Conservation (phyloP, 2,113 vertebrate species). For the Rousettus leschenaultii region DNA sequence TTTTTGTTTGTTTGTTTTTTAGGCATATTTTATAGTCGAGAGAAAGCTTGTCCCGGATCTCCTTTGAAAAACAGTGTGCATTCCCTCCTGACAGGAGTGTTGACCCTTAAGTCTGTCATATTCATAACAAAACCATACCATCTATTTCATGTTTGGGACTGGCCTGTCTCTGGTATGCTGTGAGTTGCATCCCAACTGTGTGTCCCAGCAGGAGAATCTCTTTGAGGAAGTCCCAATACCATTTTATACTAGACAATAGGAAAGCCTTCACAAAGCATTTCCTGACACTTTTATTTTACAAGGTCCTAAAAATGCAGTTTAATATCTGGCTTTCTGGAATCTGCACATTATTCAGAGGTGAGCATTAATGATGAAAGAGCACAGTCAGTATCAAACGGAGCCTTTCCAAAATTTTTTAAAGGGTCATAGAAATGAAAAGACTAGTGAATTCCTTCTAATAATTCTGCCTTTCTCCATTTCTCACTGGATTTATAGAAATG, state of each 20-base stretch:
- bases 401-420: slow-evolving; percentile 26
- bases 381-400: slow-evolving; percentile 40
- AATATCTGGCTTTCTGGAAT: slow-evolving; percentile 40
- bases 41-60: background rate
- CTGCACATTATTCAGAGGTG: slow-evolving; percentile 11
- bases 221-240: slow-evolving; percentile 60
- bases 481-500: slow-evolving; percentile 9
- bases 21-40: background rate
- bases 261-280: slow-evolving; percentile 47
- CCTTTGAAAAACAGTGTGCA: slow-evolving; percentile 37
- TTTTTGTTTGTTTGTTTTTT: too few relatives aligned
- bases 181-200: slow-evolving; percentile 29
- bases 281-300: slow-evolving; percentile 25
- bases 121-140: background rate
- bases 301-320: slow-evolving; percentile 43
- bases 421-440: slow-evolving; percentile 28
- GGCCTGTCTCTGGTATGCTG: background rate
- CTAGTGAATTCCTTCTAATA: slow-evolving; percentile 18
- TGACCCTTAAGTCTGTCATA: slow-evolving; percentile 54
- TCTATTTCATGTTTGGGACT: slow-evolving; percentile 43
- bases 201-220: slow-evolving; percentile 29
- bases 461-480: slow-evolving; percentile 8
- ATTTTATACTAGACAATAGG: slow-evolving; percentile 39
- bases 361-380: slow-evolving; percentile 35
- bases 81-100: background rate